Conservation (phyloP, 1,140 invertebrate species). For the Gryllus bimaculatus region DNA sequence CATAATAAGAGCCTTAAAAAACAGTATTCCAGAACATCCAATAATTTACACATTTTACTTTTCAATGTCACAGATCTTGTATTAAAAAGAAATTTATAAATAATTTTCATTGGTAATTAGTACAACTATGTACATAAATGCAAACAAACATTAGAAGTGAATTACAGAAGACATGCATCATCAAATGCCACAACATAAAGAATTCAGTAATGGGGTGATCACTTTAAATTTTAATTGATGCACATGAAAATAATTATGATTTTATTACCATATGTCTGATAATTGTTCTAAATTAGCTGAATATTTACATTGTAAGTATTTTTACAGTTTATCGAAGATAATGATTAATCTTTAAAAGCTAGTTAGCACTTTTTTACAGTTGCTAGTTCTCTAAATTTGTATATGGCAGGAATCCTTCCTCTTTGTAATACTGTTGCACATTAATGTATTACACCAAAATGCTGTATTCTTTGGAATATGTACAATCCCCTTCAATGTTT, state of each 20-base stretch:
- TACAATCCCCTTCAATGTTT: background rate
- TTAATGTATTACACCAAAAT: background rate
- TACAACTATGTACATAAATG: background rate
- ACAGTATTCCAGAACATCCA: background rate
- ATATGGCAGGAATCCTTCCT: background rate
- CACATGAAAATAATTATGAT: background rate
- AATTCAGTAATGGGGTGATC: background rate
- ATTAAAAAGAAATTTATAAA: background rate
- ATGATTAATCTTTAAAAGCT: background rate
- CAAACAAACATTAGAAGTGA: background rate
- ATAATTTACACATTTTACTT: background rate
- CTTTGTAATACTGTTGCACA: background rate
- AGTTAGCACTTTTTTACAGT: background rate
- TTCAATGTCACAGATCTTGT: background rate
- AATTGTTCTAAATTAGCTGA: background rate
- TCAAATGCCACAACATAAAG: background rate
- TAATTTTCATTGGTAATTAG: background rate
- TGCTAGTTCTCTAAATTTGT: background rate
- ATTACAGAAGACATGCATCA: background rate
- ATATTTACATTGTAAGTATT: background rate
- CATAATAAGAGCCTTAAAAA: background rate
- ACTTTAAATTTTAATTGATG: background rate
- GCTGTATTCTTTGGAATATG: background rate
- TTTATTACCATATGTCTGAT: background rate
- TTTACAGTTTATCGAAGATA: background rate